A percentile compares a stretch with the other conserved stretches of the same genome.
phyloP scores from a whole-genome alignment of 1,140 invertebrate species.

The Drosophila grimshawi region DNA sequence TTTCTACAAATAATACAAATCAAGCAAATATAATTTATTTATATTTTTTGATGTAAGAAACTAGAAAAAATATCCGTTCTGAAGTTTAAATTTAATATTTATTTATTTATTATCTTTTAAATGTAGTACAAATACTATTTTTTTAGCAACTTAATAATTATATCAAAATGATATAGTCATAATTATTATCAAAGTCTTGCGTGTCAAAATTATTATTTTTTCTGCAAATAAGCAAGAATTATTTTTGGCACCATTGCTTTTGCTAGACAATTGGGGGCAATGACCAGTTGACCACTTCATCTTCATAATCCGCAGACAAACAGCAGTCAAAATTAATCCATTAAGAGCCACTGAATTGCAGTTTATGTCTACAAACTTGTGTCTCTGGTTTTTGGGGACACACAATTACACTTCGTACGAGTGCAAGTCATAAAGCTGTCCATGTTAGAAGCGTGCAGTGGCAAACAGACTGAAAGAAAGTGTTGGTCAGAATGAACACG shows the following conservation, averaged over 20 bases:
- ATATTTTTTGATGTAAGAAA: too few relatives aligned
- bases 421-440: conserved; percentile 62
- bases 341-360: conserved; percentile 65
- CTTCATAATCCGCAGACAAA: conserved; percentile 1
- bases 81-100: too few relatives aligned
- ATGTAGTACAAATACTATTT: too few relatives aligned
- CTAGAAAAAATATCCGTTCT: too few relatives aligned
- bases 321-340: conserved; percentile 44
- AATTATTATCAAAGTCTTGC: too few relatives aligned
- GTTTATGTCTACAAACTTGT: conserved; percentile 41
- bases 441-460: conserved; percentile 50
- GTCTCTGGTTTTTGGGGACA: not conserved
- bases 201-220: too few relatives aligned
- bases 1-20: too few relatives aligned
- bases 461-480: conserved; percentile 29
- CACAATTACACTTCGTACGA: conserved; percentile 36
- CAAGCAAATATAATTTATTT: too few relatives aligned
- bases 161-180: too few relatives aligned
- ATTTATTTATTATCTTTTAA: too few relatives aligned
- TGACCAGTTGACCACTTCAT: conserved; percentile 11
- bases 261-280: conserved; percentile 1
- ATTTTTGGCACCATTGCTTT: not conserved
- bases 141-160: too few relatives aligned
- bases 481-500: conserved; percentile 55
- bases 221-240: too few relatives aligned